Evolutionary conservation across 2,888 invertebrate genomes (phyloP).

Genomic region (Margaritifera margaritifera): DNA sequence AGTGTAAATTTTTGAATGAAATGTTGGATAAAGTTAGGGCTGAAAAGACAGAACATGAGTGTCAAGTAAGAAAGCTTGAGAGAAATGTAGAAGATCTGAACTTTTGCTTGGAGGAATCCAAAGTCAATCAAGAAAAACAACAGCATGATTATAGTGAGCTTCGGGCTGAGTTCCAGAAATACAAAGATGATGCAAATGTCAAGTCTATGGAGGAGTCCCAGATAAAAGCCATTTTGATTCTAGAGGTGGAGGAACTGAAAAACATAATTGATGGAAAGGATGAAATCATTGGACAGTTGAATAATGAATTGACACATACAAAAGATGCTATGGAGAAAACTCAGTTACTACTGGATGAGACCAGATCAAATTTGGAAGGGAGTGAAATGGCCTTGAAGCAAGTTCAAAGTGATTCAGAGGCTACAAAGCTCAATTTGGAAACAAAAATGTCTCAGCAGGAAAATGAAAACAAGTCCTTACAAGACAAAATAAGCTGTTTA

Average conservation of each 20-base stretch:
- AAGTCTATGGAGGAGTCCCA: not conserved
- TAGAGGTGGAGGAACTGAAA: constrained; percentile 21
- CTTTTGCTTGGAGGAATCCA: too few relatives aligned
- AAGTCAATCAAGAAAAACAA: too few relatives aligned
- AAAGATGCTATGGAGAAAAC: constrained; percentile 4
- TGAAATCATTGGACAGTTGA: constrained; percentile 13
- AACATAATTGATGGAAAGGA: constrained; percentile 24
- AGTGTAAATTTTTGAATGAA: constrained; percentile 8
- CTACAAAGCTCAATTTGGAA: too few relatives aligned
- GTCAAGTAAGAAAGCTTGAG: too few relatives aligned
- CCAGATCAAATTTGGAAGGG: constrained; percentile 2
- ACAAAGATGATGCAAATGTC: not conserved
- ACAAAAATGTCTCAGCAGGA: not conserved
- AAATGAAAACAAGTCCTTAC: not conserved
- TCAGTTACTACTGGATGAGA: not conserved
- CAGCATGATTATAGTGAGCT: too few relatives aligned
- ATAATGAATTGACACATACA: constrained; percentile 13
- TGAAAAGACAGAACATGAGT: not conserved
- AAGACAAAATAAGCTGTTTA: constrained; percentile 4
- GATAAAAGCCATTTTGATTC: constrained; percentile 7
- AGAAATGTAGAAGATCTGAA: too few relatives aligned
- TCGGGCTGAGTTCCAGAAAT: too few relatives aligned
- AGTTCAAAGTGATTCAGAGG: not conserved
- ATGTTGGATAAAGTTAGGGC: not conserved
- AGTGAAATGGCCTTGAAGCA: constrained; percentile 2